Percentiles rank a stretch among this genome's conserved stretches.
Conservation (phyloP, 1,140 invertebrate genomes). For the Calycopis cecrops region DNA sequence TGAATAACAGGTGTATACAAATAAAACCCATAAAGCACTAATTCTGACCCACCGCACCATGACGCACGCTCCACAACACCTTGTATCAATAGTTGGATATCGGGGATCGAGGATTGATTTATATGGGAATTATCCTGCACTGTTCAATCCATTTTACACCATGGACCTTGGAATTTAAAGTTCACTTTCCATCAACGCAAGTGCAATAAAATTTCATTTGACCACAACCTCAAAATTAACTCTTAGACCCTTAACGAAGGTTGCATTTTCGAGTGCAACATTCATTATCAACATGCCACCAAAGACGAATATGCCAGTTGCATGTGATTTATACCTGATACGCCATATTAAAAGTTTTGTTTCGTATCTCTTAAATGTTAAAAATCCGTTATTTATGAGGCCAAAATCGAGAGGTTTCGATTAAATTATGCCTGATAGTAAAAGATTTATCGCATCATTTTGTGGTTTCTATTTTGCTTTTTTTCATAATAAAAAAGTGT, state of each 20-base stretch:
- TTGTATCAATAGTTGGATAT: conserved; percentile 61
- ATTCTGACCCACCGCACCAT: conserved; percentile 35
- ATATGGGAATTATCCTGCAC: conserved; percentile 45
- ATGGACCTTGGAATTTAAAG: conserved; percentile 9
- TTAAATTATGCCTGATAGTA: conserved; percentile 58
- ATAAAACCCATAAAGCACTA: conserved; percentile 30
- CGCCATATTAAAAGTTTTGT: conserved; percentile 66
- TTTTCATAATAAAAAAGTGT: conserved; percentile 26
- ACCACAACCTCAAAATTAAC: conserved; percentile 1
- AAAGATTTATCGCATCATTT: conserved; percentile 50
- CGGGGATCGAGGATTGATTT: conserved; percentile 56
- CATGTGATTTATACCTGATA: conserved; percentile 64
- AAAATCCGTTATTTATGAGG: conserved; percentile 66
- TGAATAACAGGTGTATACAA: conserved; percentile 22
- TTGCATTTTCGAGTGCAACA: conserved; percentile 20
- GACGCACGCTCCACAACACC: conserved; percentile 53
- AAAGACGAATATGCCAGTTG: conserved; percentile 64
- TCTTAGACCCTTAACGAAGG: conserved; percentile 19
- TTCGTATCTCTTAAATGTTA: conserved; percentile 63
- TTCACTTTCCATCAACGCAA: conserved; percentile 6
- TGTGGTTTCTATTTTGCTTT: conserved; percentile 44
- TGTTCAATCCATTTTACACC: conserved; percentile 15
- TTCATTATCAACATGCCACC: conserved; percentile 44
- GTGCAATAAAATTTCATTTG: conserved; percentile 6
- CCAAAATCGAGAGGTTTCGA: conserved; percentile 64